These are phyloP conservation scores for Australoheros facetus DNA, from an alignment of 2,797 vertebrate genomes.

Conservation along the genomic window DNA sequence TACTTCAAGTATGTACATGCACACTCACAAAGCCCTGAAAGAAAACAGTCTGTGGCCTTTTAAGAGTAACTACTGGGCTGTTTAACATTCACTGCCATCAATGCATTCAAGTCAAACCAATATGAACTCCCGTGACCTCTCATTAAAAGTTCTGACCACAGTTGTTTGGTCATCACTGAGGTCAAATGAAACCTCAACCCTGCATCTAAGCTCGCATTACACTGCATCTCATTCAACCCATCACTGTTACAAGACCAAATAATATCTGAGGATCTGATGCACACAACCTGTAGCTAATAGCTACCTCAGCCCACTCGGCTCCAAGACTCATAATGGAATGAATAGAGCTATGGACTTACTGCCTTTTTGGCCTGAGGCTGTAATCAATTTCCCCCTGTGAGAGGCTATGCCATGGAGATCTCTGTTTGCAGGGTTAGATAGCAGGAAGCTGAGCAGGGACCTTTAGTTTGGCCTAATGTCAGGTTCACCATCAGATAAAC, in stretches of 20 bases:
- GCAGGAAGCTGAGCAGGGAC: conserved; percentile 72
- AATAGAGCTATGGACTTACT: conserved; percentile 63
- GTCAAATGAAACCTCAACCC: conserved; percentile 47
- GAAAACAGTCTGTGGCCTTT: conserved; percentile 6
- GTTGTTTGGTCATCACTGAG: conserved; percentile 53
- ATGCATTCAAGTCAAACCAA: conserved; percentile 39
- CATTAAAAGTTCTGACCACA: conserved; percentile 50
- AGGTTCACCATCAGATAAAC: conserved; percentile 82
- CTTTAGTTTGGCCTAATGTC: conserved; percentile 77
- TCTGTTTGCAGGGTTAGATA: conserved; percentile 78
- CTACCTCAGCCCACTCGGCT: conserved; percentile 44
- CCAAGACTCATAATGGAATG: conserved; percentile 62
- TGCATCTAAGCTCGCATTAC: conserved; percentile 54
- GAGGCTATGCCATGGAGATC: conserved; percentile 65
- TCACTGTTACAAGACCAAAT: conserved; percentile 50
- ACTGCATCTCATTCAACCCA: conserved; percentile 47
- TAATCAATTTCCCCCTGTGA: conserved; percentile 75
- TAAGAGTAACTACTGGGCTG: conserved; percentile 5
- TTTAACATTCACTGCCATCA: conserved; percentile 30
- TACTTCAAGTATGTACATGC: neutral
- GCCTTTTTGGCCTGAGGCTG: conserved; percentile 68
- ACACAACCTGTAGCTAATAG: conserved; percentile 63
- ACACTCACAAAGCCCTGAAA: neutral
- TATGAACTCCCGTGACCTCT: conserved; percentile 42
- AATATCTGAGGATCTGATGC: conserved; percentile 62